phyloP scores from a whole-genome alignment of 2,888 invertebrate species.

The Isotomurus palustris region DNA sequence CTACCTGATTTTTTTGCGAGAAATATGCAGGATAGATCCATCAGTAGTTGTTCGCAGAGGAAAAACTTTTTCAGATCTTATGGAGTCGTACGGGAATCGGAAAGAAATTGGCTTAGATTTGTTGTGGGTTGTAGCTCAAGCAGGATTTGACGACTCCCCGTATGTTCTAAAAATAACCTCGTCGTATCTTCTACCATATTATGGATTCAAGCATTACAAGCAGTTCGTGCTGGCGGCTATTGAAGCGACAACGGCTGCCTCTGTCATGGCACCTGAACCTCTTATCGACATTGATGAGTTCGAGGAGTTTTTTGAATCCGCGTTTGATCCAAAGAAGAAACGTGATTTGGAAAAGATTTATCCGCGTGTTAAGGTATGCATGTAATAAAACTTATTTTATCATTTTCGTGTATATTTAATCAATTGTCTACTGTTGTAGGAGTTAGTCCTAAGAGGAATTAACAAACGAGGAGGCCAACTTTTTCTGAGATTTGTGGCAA shows the following conservation, averaged over 20 bases:
- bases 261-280: conserved; percentile 43
- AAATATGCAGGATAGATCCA: conserved; percentile 42
- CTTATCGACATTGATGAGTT: conserved; percentile 43
- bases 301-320: conserved; percentile 45
- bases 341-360: conserved; percentile 45
- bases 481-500: conserved; percentile 41
- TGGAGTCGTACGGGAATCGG: conserved; percentile 43
- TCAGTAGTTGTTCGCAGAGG: conserved; percentile 34
- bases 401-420: conserved; percentile 1
- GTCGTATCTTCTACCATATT: conserved; percentile 42
- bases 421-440: too few relatives aligned
- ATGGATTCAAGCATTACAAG: conserved; percentile 45
- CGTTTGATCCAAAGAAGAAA: conserved; percentile 42
- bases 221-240: conserved; percentile 32
- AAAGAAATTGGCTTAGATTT: conserved; percentile 43
- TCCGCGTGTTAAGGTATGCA: conserved; percentile 40
- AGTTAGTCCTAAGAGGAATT: conserved; percentile 6
- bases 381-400: not conserved
- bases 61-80: conserved; percentile 39
- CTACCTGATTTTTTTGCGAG: conserved; percentile 42
- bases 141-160: conserved; percentile 37
- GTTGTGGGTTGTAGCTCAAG: conserved; percentile 44
- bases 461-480: conserved; percentile 33
- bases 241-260: conserved; percentile 14
- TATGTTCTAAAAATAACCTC: conserved; percentile 45